phyloP scores from a whole-genome alignment of 1,140 invertebrate genomes.

The Mizuhopecten yessoensis region DNA sequence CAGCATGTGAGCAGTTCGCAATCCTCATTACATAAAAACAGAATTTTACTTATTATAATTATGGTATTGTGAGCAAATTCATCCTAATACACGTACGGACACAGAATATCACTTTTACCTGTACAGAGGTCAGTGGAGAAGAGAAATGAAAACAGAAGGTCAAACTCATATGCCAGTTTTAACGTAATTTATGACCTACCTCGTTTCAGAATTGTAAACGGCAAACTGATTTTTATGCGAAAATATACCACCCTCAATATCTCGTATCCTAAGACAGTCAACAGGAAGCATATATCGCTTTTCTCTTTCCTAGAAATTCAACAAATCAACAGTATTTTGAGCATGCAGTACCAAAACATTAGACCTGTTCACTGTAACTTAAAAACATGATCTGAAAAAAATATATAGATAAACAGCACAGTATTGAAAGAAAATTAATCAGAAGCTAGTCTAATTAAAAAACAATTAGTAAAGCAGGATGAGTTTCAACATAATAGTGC shows the following conservation, averaged over 20 bases:
- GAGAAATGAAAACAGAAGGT: not conserved
- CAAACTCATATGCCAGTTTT: slow-evolving; percentile 20
- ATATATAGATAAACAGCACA: too few relatives aligned
- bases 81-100: not conserved
- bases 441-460: not conserved
- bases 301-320: slow-evolving; percentile 39
- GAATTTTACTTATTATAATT: too few relatives aligned
- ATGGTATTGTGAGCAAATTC: too few relatives aligned
- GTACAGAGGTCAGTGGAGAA: not conserved
- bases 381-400: not conserved
- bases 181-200: slow-evolving; percentile 70
- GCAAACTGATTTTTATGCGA: slow-evolving; percentile 98
- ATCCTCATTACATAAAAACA: too few relatives aligned
- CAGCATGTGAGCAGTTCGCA: too few relatives aligned
- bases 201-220: slow-evolving; percentile 94
- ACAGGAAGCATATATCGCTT: not conserved
- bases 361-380: not conserved
- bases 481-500: not conserved
- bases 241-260: slow-evolving; percentile 98
- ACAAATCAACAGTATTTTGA: slow-evolving; percentile 21
- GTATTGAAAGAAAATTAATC: not conserved
- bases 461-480: slow-evolving; percentile 23
- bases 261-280: not conserved
- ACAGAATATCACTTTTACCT: not conserved
- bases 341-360: not conserved